These are phyloP conservation scores for Deilephila elpenor DNA, from an alignment of 2,888 invertebrate genomes.

Conservation along the genomic window DNA sequence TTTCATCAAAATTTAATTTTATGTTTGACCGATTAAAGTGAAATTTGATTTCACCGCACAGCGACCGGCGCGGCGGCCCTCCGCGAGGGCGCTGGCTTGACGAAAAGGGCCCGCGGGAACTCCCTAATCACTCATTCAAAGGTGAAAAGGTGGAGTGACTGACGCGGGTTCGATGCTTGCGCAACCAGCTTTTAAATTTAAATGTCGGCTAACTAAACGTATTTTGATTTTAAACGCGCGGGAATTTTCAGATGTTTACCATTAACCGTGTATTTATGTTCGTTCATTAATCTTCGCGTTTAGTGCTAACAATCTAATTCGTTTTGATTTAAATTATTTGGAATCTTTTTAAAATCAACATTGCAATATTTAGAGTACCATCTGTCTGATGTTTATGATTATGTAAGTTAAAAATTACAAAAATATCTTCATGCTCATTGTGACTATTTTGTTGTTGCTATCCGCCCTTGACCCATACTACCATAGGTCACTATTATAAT, in stretches of 20 bases:
- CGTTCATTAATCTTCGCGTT: neutral
- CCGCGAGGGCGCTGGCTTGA: slow-evolving; percentile 44
- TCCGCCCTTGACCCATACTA: too few relatives aligned
- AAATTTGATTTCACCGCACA: slow-evolving; percentile 37
- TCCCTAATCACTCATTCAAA: slow-evolving; percentile 59
- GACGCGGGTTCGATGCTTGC: slow-evolving; percentile 27
- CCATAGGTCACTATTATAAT: too few relatives aligned
- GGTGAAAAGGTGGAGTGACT: slow-evolving; percentile 34
- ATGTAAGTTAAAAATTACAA: too few relatives aligned
- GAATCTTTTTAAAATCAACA: too few relatives aligned
- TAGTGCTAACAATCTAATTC: neutral
- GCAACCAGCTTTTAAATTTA: slow-evolving; percentile 15
- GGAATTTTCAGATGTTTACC: neutral
- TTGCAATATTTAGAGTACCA: too few relatives aligned
- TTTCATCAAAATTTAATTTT: neutral
- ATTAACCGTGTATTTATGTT: neutral
- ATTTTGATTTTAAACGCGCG: neutral
- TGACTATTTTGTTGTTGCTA: too few relatives aligned
- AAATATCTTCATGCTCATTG: too few relatives aligned
- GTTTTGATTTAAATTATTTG: neutral
- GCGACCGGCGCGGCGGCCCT: slow-evolving; percentile 32
- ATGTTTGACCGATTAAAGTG: slow-evolving; percentile 44
- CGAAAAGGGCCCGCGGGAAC: slow-evolving; percentile 52
- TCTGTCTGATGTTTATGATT: too few relatives aligned
- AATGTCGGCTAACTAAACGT: neutral